Base-by-base conservation (phyloP, 1,140 invertebrate species). In the Araneus ventricosus region DNA sequence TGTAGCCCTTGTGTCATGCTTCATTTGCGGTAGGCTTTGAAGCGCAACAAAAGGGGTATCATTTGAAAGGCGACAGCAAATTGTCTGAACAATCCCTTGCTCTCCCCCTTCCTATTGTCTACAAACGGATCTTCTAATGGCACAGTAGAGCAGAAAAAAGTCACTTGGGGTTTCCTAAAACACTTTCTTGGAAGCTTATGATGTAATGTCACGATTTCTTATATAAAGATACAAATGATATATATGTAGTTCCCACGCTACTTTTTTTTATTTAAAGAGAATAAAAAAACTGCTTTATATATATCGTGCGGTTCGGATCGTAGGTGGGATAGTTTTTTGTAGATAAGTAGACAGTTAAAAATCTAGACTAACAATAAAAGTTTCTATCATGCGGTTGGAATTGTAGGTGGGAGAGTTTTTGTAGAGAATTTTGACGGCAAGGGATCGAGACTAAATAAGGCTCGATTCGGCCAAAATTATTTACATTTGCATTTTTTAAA, bases 141-240 rank as follows among this genome's bases (percentile, higher is more conserved):
- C 17, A 52, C 45, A 14, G 63, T n/a, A 67, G 63, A 67, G 63
- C 3, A 67, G 63, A 67, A 30, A 67, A 1, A n/a, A 30, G n/a
- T 67, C n/a, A n/a, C 63, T 67, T 67, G 63, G 63, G 63, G 63
- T 67, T 67, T 67, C 63, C 63, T 67, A 67, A n/a, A 67, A 67
- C 27, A 27, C n/a, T 67, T 30, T 67, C 63, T 67, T 27, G n/a
- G 61, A 63, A 63, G 22, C 8, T 63, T n/a, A 67, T 67, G 63
- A 67, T 67, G 63, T 67, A 67, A 27, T 67, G 63, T 67, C 63
- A 67, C 24, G 63, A 27, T 67, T 30, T 10, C 8, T 8, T 27
- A 67, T 7, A 27, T n/a, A 14, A 27, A 8, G 27, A 27, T 63
- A 27, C 10, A 24, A 63, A 10, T 63, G 63, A 67, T n/a, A n/a